These are phyloP conservation scores for Lutjanus argentimaculatus DNA, from an alignment of 2,797 vertebrate genomes.

Conservation along the genomic window DNA sequence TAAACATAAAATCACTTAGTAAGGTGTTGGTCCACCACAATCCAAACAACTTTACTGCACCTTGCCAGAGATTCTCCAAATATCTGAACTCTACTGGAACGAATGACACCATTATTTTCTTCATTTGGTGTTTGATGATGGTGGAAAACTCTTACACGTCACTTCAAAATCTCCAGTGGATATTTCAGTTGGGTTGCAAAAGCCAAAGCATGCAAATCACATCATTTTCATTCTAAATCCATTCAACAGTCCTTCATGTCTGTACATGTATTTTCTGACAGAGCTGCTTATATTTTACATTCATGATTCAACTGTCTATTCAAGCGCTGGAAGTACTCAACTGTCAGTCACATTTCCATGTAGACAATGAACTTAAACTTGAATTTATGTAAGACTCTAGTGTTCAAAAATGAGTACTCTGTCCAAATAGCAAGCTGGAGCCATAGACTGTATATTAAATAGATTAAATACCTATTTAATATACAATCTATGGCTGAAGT, in stretches of 20 bases:
- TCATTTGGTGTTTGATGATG: not conserved
- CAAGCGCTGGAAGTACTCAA: not conserved
- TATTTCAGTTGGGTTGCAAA: not conserved
- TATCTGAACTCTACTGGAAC: not conserved
- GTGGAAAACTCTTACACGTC: not conserved
- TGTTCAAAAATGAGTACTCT: too few relatives aligned
- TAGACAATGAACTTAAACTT: not conserved
- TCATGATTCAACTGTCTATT: not conserved
- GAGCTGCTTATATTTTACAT: not conserved
- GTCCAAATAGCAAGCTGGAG: too few relatives aligned
- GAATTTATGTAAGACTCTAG: too few relatives aligned
- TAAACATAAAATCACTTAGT: not conserved
- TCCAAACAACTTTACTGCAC: not conserved
- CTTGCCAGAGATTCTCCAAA: not conserved
- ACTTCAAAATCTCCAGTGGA: not conserved
- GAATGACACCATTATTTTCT: not conserved
- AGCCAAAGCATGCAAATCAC: not conserved
- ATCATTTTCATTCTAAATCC: not conserved
- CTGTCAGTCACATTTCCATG: not conserved
- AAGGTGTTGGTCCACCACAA: not conserved
- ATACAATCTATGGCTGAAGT: too few relatives aligned
- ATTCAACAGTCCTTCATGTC: not conserved
- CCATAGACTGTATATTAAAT: too few relatives aligned
- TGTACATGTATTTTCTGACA: not conserved
- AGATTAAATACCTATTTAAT: too few relatives aligned